phyloP scores from a whole-genome alignment of 2,113 vertebrate genomes.

The Malurus cyaneus region DNA sequence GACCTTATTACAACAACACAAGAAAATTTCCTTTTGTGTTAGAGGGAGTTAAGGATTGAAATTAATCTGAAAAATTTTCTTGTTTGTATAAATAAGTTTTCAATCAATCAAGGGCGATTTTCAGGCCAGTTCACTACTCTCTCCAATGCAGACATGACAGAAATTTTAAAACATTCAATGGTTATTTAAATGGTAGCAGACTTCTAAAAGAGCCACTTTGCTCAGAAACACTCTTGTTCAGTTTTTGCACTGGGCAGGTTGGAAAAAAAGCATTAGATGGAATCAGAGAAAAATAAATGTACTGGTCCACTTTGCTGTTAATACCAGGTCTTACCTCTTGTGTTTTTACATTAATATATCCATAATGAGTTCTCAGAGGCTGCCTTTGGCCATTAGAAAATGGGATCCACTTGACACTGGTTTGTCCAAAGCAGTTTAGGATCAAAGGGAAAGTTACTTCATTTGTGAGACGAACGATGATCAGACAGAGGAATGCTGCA shows the following conservation, averaged over 20 bases:
- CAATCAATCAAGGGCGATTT: neutral
- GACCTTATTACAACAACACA: neutral
- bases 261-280: neutral
- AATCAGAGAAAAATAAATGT: neutral
- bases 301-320: neutral
- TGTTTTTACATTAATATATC: constrained; percentile 89
- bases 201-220: neutral
- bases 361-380: constrained; percentile 83
- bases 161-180: neutral
- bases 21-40: neutral
- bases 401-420: constrained; percentile 78
- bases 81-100: constrained; percentile 20
- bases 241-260: neutral
- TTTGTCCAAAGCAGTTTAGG: constrained; percentile 85
- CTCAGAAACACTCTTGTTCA: neutral
- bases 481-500: constrained; percentile 86
- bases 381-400: constrained; percentile 81
- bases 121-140: constrained; percentile 3
- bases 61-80: neutral
- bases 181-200: neutral
- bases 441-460: constrained; percentile 87
- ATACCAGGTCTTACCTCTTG: constrained; percentile 85
- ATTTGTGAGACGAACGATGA: constrained; percentile 85
- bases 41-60: neutral
- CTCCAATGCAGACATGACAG: neutral